These are phyloP conservation scores for Xiphias gladius DNA, from an alignment of 2,113 vertebrate genomes.

Conservation along the genomic window DNA sequence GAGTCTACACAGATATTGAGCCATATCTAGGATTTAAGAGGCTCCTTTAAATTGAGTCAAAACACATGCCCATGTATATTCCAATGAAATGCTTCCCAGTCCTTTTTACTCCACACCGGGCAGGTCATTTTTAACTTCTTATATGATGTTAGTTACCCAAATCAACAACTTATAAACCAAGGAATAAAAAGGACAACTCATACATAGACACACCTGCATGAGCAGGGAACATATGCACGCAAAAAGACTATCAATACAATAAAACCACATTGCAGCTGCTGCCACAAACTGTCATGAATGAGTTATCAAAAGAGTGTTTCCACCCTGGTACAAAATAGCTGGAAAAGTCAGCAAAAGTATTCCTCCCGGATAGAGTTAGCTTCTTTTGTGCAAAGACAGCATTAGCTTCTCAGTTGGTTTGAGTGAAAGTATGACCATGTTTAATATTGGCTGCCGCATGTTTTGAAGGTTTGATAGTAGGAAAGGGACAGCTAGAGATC, in stretches of 20 bases:
- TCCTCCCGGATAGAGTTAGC: background rate
- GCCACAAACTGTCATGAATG: constrained; percentile 1
- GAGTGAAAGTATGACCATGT: background rate
- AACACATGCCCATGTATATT: background rate
- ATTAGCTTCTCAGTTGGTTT: constrained; percentile 3
- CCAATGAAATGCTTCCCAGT: background rate
- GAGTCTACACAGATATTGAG: background rate
- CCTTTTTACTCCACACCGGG: background rate
- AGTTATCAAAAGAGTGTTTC: constrained; percentile 10
- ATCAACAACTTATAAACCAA: background rate
- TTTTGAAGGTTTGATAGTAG: background rate
- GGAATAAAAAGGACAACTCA: background rate
- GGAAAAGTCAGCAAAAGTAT: constrained; percentile 12
- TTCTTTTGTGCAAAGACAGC: background rate
- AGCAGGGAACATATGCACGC: background rate
- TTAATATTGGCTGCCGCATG: background rate
- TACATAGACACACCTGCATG: background rate
- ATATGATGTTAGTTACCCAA: background rate
- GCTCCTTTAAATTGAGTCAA: background rate
- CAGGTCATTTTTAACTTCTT: background rate
- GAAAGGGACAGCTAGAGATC: background rate
- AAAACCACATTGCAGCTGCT: background rate
- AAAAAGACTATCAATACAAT: constrained; percentile 8
- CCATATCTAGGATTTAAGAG: background rate
- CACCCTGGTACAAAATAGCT: constrained; percentile 2